These are phyloP conservation scores for Tuberolachnus salignus DNA, from an alignment of 2,888 invertebrate genomes.

Conservation along the genomic window DNA sequence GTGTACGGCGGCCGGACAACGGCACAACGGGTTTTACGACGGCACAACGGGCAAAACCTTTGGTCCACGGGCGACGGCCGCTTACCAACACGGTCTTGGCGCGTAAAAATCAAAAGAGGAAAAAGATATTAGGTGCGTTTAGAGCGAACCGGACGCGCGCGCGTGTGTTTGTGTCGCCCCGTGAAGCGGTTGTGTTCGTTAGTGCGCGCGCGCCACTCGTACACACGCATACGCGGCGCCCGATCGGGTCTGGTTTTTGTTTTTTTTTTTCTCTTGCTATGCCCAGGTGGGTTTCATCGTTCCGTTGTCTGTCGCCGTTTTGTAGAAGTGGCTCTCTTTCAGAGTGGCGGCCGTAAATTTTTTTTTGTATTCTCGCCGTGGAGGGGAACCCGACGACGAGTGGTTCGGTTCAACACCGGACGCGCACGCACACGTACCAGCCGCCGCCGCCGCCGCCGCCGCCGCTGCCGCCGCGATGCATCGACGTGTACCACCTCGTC, in stretches of 20 bases:
- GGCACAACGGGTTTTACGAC: no score
- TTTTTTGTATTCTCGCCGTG: background rate
- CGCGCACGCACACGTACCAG: no score
- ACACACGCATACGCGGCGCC: conserved; percentile 1
- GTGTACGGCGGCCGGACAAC: no score
- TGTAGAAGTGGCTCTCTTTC: background rate
- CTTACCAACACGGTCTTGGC: no score
- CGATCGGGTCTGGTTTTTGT: conserved; percentile 24
- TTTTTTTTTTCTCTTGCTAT: background rate
- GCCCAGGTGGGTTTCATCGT: conserved; percentile 28
- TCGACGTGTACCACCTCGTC: no score
- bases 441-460: no score
- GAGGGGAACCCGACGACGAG: conserved; percentile 2
- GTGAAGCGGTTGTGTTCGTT: conserved; percentile 11
- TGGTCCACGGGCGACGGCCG: no score
- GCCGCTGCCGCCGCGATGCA: no score
- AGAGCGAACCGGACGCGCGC: background rate
- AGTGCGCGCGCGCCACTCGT: background rate
- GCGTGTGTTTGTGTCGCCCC: conserved; percentile 6
- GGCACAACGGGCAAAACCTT: no score
- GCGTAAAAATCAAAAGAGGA: no score
- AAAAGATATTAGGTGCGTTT: no score
- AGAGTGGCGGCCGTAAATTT: background rate
- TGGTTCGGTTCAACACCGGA: background rate
- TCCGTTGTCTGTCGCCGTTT: conserved; percentile 8